A percentile compares a stretch with the other conserved stretches of the same genome.
These are phyloP conservation scores for Paralichthys olivaceus DNA, from an alignment of 2,113 vertebrate species.

Conservation along the genomic window DNA sequence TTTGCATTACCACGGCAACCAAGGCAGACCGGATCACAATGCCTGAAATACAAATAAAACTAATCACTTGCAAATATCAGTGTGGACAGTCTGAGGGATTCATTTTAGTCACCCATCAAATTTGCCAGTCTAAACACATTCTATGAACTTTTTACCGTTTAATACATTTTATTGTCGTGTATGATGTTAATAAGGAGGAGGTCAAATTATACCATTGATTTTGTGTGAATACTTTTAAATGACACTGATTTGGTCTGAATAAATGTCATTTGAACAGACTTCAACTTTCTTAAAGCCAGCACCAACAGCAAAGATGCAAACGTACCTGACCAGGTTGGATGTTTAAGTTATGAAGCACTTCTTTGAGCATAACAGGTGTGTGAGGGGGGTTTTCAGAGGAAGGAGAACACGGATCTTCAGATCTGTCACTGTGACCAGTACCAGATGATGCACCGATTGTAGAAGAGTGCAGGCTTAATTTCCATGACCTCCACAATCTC, in stretches of 20 bases:
- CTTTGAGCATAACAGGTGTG: slow-evolving; percentile 76
- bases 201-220: neutral
- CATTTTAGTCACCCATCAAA: slow-evolving; percentile 38
- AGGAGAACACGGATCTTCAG: slow-evolving; percentile 24
- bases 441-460: slow-evolving; percentile 37
- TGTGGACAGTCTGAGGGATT: slow-evolving; percentile 14
- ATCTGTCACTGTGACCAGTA: slow-evolving; percentile 12
- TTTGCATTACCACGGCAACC: slow-evolving; percentile 60
- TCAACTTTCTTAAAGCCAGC: neutral
- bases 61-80: slow-evolving; percentile 53
- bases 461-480: slow-evolving; percentile 38
- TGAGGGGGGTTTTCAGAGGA: slow-evolving; percentile 61
- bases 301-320: slow-evolving; percentile 16
- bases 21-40: slow-evolving; percentile 27
- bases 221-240: neutral
- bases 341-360: slow-evolving; percentile 75
- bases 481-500: slow-evolving; percentile 57
- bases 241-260: neutral
- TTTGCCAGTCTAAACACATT: slow-evolving; percentile 29
- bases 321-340: slow-evolving; percentile 73
- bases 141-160: slow-evolving; percentile 5
- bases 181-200: slow-evolving; percentile 2
- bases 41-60: slow-evolving; percentile 58
- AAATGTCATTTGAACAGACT: neutral
- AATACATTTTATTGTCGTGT: neutral